phyloP scores from a whole-genome alignment of 2,797 vertebrate genomes.

The Clamator glandarius region DNA sequence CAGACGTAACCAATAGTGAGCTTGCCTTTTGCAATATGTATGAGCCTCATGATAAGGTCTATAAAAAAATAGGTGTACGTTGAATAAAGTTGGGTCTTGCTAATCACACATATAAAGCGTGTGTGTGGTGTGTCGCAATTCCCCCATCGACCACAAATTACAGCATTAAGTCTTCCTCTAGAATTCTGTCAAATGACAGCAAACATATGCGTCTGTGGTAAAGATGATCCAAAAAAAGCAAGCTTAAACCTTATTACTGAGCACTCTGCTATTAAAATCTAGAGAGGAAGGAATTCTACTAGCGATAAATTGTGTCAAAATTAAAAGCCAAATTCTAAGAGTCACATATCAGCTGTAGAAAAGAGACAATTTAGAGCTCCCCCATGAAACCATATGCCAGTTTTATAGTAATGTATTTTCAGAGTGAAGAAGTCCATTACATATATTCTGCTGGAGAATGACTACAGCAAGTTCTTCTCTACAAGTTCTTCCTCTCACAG shows the following conservation, averaged over 20 bases:
- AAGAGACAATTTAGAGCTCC: neutral
- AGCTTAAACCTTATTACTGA: neutral
- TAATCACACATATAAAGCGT: too few relatives aligned
- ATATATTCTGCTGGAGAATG: neutral
- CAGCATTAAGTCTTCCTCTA: neutral
- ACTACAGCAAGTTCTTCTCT: neutral
- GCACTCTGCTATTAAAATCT: neutral
- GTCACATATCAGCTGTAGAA: neutral
- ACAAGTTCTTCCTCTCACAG: neutral
- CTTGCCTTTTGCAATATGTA: too few relatives aligned
- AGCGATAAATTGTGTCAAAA: neutral
- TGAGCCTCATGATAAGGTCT: too few relatives aligned
- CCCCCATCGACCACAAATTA: too few relatives aligned
- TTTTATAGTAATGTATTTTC: neutral
- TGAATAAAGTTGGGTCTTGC: too few relatives aligned
- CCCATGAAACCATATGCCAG: neutral
- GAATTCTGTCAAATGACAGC: neutral
- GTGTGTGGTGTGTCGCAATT: too few relatives aligned
- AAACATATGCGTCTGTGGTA: neutral
- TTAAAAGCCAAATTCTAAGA: neutral
- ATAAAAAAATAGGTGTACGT: too few relatives aligned
- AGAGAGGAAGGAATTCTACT: neutral
- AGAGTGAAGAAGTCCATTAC: neutral
- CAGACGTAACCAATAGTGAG: too few relatives aligned
- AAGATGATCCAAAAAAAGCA: neutral